phyloP scores from a whole-genome alignment of 2,888 invertebrate species.

The Sminthurinus aureus region DNA sequence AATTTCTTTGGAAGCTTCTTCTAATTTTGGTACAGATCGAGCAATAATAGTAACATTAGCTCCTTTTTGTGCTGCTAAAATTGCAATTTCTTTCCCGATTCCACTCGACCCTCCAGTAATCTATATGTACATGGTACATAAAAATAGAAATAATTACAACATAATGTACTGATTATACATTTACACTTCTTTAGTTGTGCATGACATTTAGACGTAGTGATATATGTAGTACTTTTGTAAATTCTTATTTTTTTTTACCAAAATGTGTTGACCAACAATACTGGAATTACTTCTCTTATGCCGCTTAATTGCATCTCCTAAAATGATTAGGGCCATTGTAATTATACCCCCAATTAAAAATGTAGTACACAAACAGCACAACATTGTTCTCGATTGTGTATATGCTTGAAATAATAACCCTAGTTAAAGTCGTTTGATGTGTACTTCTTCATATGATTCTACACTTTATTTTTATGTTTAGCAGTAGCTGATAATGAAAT shows the following conservation, averaged over 20 bases:
- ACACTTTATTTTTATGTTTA: too few species aligned
- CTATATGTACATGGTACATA: constrained; percentile 62
- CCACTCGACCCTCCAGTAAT: constrained; percentile 96
- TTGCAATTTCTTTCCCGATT: constrained; percentile 86
- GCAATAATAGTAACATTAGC: constrained; percentile 92
- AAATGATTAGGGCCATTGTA: neutral
- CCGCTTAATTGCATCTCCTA: neutral
- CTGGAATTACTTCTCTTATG: neutral
- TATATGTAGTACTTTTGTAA: too few species aligned
- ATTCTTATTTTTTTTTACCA: too few species aligned
- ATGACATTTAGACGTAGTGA: too few species aligned
- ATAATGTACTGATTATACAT: too few species aligned
- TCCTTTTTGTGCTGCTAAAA: constrained; percentile 78
- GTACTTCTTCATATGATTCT: too few species aligned
- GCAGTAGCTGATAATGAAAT: too few species aligned
- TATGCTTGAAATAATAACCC: too few species aligned
- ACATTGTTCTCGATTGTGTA: neutral
- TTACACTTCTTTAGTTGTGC: too few species aligned
- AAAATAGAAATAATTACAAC: neutral
- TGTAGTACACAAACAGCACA: neutral
- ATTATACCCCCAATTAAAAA: too few species aligned
- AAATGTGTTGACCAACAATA: constrained; percentile 27
- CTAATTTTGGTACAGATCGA: constrained; percentile 75
- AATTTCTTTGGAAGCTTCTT: constrained; percentile 66
- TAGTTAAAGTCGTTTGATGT: too few species aligned